Percentiles rank a stretch among this genome's conserved stretches.
These are phyloP conservation scores for Priocnemis perturbator DNA, from an alignment of 2,888 invertebrate genomes.

Conservation along the genomic window DNA sequence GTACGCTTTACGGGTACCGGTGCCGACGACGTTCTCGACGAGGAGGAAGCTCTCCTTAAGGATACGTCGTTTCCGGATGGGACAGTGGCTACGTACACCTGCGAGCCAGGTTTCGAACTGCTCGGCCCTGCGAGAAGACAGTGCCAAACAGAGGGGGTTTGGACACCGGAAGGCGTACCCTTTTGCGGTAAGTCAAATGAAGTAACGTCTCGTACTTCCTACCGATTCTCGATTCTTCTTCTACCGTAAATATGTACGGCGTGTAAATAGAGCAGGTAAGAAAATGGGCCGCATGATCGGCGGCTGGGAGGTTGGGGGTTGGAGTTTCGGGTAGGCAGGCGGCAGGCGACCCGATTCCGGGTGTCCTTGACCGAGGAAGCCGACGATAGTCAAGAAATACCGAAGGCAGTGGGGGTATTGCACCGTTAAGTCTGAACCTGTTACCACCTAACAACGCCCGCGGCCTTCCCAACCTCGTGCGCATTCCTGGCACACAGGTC, in stretches of 20 bases:
- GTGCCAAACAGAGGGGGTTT: slow-evolving; percentile 84
- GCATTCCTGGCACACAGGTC: slow-evolving; percentile 39
- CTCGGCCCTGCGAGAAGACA: slow-evolving; percentile 89
- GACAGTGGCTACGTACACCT: slow-evolving; percentile 88
- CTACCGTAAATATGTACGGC: too few species aligned
- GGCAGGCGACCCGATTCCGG: slow-evolving; percentile 65
- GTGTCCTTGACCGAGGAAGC: slow-evolving; percentile 72
- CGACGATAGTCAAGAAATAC: slow-evolving; percentile 56
- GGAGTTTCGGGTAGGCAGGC: slow-evolving; percentile 51
- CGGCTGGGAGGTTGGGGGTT: too few species aligned
- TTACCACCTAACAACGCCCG: slow-evolving; percentile 59
- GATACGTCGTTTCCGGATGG: slow-evolving; percentile 78
- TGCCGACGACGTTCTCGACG: slow-evolving; percentile 70
- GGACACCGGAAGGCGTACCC: slow-evolving; percentile 94
- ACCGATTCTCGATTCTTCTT: too few species aligned
- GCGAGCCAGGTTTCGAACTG: slow-evolving; percentile 93
- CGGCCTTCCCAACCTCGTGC: slow-evolving; percentile 53
- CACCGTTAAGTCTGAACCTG: slow-evolving; percentile 68
- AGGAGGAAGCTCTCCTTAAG: slow-evolving; percentile 74
- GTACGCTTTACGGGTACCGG: slow-evolving; percentile 82
- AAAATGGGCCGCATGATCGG: too few species aligned
- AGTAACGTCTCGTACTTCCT: not conserved
- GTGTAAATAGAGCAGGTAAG: too few species aligned
- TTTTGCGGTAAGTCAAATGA: slow-evolving; percentile 89
- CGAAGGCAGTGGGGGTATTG: slow-evolving; percentile 51